These are phyloP conservation scores for Elegia similella DNA, from an alignment of 2,888 invertebrate genomes.

Conservation along the genomic window DNA sequence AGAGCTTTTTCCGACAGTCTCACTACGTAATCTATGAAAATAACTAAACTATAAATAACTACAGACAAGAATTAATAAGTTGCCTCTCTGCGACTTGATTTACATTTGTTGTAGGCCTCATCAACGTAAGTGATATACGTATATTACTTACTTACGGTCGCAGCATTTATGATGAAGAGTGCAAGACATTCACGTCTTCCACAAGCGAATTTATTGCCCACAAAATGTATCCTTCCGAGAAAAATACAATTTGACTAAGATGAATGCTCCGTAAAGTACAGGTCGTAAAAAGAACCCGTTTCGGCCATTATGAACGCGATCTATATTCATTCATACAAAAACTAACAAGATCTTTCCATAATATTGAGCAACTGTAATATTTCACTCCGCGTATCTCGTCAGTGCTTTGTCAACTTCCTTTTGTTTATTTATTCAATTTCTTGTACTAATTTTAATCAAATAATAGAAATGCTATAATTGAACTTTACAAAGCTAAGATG, in stretches of 20 bases:
- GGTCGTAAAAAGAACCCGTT: conserved; percentile 44
- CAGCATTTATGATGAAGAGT: conserved; percentile 24
- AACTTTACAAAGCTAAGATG: no score
- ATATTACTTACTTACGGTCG: conserved; percentile 21
- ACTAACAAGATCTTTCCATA: conserved; percentile 41
- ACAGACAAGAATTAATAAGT: background rate
- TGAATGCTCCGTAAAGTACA: conserved; percentile 44
- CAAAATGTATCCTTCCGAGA: conserved; percentile 37
- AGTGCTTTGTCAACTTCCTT: conserved; percentile 6
- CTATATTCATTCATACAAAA: conserved; percentile 45
- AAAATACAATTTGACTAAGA: conserved; percentile 56
- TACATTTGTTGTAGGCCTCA: conserved; percentile 22
- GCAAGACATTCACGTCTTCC: conserved; percentile 25
- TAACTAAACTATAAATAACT: no score
- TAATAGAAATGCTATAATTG: background rate
- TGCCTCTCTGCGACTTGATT: background rate
- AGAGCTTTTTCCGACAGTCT: no score
- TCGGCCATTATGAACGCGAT: conserved; percentile 37
- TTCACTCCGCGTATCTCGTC: conserved; percentile 13
- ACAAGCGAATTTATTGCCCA: conserved; percentile 37
- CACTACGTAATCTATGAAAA: no score
- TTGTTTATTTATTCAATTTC: background rate
- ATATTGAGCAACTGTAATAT: conserved; percentile 30
- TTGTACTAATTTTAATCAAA: background rate
- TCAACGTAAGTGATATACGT: conserved; percentile 21